Evolutionary conservation across 2,888 invertebrate genomes (phyloP).

Genomic region (Hypselothyrea guttata): DNA sequence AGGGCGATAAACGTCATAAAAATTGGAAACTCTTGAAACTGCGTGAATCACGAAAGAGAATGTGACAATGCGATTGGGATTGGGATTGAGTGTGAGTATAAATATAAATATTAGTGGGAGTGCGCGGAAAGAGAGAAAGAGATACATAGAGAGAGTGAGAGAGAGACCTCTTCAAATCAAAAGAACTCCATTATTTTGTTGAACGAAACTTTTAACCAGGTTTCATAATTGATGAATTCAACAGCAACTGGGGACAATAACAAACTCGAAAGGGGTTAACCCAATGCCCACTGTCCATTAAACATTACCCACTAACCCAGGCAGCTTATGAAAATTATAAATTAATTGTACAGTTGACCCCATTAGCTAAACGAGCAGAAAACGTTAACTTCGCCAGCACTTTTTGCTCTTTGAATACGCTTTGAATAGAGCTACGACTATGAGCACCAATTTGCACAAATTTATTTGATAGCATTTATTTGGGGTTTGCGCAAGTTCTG

Average conservation of each 20-base stretch:
- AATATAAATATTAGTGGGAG: too few species aligned
- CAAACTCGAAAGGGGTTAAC: constrained; percentile 11
- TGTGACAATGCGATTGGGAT: constrained; percentile 37
- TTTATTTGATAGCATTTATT: constrained; percentile 27
- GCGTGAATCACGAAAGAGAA: constrained; percentile 59
- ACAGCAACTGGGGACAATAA: neutral
- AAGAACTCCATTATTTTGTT: too few species aligned
- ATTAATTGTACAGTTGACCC: constrained; percentile 68
- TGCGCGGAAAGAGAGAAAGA: too few species aligned
- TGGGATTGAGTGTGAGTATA: too few species aligned
- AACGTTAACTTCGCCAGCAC: constrained; percentile 28
- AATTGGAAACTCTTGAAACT: constrained; percentile 42
- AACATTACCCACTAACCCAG: constrained; percentile 10
- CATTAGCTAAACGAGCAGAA: constrained; percentile 36
- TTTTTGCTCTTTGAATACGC: constrained; percentile 19
- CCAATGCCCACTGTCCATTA: constrained; percentile 1
- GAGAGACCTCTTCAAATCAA: too few species aligned
- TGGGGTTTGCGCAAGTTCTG: constrained; percentile 33
- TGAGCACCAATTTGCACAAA: constrained; percentile 27
- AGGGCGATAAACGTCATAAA: constrained; percentile 27
- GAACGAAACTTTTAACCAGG: too few species aligned
- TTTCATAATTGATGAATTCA: neutral
- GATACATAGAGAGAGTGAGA: too few species aligned
- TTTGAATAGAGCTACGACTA: constrained; percentile 25
- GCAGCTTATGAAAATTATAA: constrained; percentile 54